Evolutionary conservation across 2,113 vertebrate species (phyloP).

Genomic region (Zosterops borbonicus): DNA sequence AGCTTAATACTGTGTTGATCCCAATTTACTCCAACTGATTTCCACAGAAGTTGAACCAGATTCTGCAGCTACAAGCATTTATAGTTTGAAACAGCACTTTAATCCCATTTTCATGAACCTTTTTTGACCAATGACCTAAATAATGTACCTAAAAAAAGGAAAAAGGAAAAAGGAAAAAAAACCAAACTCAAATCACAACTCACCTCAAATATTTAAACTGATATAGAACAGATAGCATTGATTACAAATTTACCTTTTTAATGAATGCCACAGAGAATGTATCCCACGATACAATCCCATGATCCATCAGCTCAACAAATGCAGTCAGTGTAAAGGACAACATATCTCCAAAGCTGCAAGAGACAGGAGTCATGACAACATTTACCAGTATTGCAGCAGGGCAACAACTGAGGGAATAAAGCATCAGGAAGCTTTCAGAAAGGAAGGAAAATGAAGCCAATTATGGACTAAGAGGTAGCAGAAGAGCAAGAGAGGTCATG

Average conservation of each 20-base stretch:
- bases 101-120: background rate
- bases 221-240: background rate
- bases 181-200: background rate
- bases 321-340: constrained; percentile 97
- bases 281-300: constrained; percentile 98
- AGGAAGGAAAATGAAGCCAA: constrained; percentile 19
- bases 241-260: constrained; percentile 88
- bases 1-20: background rate
- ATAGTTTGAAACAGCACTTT: background rate
- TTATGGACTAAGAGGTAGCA: constrained; percentile 18
- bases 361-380: constrained; percentile 59
- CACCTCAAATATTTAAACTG: background rate
- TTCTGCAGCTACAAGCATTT: background rate
- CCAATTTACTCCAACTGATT: background rate
- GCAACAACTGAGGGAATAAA: background rate
- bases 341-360: constrained; percentile 95
- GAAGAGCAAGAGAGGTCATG: constrained; percentile 25
- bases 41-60: background rate
- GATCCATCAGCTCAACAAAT: constrained; percentile 99
- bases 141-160: background rate
- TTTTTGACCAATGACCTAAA: background rate
- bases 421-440: constrained; percentile 23
- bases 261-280: constrained; percentile 99
- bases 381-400: constrained; percentile 37
- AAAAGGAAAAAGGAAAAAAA: background rate